Percentiles rank a stretch among this genome's conserved stretches.
Evolutionary conservation across 2,113 vertebrate genomes (phyloP).

Genomic region (Hyaena hyaena): DNA sequence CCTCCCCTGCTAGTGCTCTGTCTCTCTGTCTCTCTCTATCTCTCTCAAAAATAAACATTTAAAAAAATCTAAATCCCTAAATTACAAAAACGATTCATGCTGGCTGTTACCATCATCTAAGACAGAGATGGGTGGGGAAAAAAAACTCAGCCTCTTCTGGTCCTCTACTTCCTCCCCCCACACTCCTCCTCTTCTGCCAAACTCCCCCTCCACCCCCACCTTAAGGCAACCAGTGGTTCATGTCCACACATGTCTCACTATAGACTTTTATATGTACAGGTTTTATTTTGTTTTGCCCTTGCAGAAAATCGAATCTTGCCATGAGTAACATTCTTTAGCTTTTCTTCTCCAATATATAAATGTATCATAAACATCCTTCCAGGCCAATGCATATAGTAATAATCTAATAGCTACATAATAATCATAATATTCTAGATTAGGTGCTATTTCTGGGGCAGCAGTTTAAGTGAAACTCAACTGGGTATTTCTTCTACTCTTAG

Average conservation of each 20-base stretch:
- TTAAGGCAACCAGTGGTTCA: background rate
- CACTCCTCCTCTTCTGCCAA: background rate
- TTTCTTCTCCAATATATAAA: background rate
- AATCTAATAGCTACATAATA: background rate
- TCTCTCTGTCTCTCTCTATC: too few relatives aligned
- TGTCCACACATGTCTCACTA: background rate
- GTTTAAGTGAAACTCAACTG: background rate
- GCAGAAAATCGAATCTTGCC: constrained; percentile 15
- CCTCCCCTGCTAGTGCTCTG: too few relatives aligned
- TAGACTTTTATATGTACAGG: background rate
- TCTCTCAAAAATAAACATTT: too few relatives aligned
- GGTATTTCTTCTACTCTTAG: background rate
- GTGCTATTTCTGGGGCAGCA: background rate
- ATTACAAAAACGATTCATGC: background rate
- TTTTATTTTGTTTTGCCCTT: constrained; percentile 47
- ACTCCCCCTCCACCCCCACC: background rate
- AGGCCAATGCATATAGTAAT: background rate
- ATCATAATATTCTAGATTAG: constrained; percentile 7
- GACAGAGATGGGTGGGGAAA: background rate
- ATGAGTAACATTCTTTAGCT: constrained; percentile 32
- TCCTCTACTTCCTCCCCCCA: background rate
- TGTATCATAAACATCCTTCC: constrained; percentile 20
- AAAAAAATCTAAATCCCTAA: background rate
- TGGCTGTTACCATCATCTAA: background rate
- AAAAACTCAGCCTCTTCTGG: background rate